Conservation (phyloP, 2,113 vertebrate species). For the Gobius niger region DNA sequence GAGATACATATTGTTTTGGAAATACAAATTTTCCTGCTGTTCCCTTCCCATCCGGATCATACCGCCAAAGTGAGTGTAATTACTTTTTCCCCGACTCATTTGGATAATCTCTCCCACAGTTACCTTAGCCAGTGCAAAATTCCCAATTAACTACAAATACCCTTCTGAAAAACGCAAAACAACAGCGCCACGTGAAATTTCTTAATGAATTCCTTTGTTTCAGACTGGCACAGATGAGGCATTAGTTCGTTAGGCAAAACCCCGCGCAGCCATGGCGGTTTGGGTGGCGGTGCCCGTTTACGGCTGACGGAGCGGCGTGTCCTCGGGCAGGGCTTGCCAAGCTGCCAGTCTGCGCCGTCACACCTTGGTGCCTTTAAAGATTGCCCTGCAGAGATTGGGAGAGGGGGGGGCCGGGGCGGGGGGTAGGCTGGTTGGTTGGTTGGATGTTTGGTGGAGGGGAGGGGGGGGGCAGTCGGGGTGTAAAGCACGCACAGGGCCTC, state of each 20-base stretch:
- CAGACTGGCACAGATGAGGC: slow-evolving; percentile 68
- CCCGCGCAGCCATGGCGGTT: slow-evolving; percentile 14
- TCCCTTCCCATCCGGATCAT: slow-evolving; percentile 35
- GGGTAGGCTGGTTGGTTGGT: not conserved
- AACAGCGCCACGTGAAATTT: slow-evolving; percentile 60
- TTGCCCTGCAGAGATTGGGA: slow-evolving; percentile 98
- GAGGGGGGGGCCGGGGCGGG: not conserved
- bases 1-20: slow-evolving; percentile 44
- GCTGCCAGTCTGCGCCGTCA: slow-evolving; percentile 99
- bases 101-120: slow-evolving; percentile 60
- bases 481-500: slow-evolving; percentile 72
- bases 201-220: slow-evolving; percentile 76
- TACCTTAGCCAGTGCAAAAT: slow-evolving; percentile 61
- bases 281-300: slow-evolving; percentile 75
- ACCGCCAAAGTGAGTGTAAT: slow-evolving; percentile 56
- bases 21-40: slow-evolving; percentile 39
- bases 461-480: not conserved
- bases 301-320: slow-evolving; percentile 91
- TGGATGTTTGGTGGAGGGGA: too few species aligned
- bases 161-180: slow-evolving; percentile 9
- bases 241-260: slow-evolving; percentile 65
- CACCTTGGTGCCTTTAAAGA: slow-evolving; percentile 99
- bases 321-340: slow-evolving; percentile 93
- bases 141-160: slow-evolving; percentile 59
- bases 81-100: slow-evolving; percentile 61